Evolutionary conservation across 1,140 invertebrate species (phyloP).

Genomic region (Meloidogyne floridensis): DNA sequence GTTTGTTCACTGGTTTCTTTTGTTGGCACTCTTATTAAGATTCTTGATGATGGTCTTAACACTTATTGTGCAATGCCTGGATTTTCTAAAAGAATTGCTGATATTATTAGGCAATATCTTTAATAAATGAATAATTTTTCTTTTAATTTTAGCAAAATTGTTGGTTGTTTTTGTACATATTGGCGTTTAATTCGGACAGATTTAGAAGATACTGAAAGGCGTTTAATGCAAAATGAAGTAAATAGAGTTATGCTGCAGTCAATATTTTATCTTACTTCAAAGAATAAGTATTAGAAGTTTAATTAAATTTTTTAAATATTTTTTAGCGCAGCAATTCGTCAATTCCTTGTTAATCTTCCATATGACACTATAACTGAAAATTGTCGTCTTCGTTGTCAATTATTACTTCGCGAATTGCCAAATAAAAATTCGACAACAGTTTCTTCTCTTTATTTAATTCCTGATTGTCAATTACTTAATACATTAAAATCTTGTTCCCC

Average conservation of each 20-base stretch:
- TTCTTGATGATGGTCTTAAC: slow-evolving; percentile 45
- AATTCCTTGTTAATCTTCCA: slow-evolving; percentile 54
- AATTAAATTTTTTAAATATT: neutral
- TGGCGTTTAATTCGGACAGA: slow-evolving; percentile 41
- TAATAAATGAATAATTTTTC: neutral
- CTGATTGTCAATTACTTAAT: slow-evolving; percentile 25
- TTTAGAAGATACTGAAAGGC: slow-evolving; percentile 2
- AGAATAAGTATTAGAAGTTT: slow-evolving; percentile 35
- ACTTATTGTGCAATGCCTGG: slow-evolving; percentile 47
- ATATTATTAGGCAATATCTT: slow-evolving; percentile 32
- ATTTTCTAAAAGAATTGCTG: slow-evolving; percentile 42
- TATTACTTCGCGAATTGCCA: slow-evolving; percentile 36
- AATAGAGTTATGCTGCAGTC: slow-evolving; percentile 47
- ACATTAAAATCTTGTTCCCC: neutral
- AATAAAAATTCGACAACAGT: slow-evolving; percentile 27
- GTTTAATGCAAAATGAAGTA: slow-evolving; percentile 46
- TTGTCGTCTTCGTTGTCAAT: slow-evolving; percentile 40
- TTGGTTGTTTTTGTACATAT: slow-evolving; percentile 40
- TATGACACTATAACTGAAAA: slow-evolving; percentile 41
- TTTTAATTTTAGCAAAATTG: slow-evolving; percentile 35
- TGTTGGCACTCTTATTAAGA: slow-evolving; percentile 43
- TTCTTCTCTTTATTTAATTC: slow-evolving; percentile 39
- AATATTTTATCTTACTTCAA: slow-evolving; percentile 47
- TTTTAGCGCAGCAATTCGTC: slow-evolving; percentile 46
- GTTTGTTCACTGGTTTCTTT: slow-evolving; percentile 48